Base-by-base conservation (phyloP, 2,797 vertebrate genomes). In the Argya squamiceps region DNA sequence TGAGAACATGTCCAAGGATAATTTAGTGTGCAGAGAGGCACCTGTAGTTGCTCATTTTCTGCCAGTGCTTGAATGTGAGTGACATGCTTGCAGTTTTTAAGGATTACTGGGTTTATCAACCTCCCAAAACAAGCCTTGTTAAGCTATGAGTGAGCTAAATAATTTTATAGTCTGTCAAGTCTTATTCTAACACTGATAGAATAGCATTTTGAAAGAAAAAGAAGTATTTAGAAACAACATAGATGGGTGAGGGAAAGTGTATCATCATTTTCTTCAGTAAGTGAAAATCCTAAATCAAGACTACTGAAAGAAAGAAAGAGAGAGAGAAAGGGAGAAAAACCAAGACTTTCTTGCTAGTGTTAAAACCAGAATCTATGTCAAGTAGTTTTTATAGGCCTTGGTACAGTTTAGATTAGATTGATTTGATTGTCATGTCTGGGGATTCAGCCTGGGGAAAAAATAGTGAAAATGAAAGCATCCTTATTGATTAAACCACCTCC, bases 391-490 rank as follows among this genome's bases (percentile, higher is more conserved):
- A 92, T 67, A 53, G 52, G 75, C 39, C 77, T 90, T 92, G 23
- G 47, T 75, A 92, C 49, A 84, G 71, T 76, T 93, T 60, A 88
- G 74, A 85, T 88, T 76, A 95, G 95, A 96, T 87, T 94, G 93
- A 95, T 94, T 92, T 92, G 93, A 95, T 96, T 96, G 90, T 84
- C 94, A 64, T 85, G 91, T 97, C 97, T 97, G 96, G 78, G 80
- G 95, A 96, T 93, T 96, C 84, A 93, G 96, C 94, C 93, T 81
- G 83, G 32, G 69, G 80, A 62, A 86, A 89, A 96, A 96, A 83
- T 55, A 86, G 80, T 79, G 59, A 85, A 96, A 94, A 96, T 60
- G 75, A 95, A 96, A 96, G 93, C 44, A 74, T 87, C 78, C 87
- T 71, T 94, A 95, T 96, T 89, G 96, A 97, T 95, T 85, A 92